Percentiles rank a stretch among this genome's conserved stretches.
phyloP scores from a whole-genome alignment of 2,888 invertebrate species.

The Apocheima hispidaria region DNA sequence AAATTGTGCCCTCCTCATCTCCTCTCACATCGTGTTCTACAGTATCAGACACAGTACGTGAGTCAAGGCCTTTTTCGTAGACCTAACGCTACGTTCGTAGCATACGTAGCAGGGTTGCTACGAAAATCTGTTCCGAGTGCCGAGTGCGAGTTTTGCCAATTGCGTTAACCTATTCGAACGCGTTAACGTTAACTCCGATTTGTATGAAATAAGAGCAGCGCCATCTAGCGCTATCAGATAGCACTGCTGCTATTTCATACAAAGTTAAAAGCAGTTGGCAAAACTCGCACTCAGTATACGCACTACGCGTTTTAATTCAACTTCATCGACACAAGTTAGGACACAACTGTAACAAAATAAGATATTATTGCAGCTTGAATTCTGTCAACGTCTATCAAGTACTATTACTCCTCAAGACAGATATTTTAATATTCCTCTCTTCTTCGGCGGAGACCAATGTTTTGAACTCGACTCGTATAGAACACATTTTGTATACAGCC shows the following conservation, averaged over 20 bases:
- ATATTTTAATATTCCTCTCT: constrained; percentile 78
- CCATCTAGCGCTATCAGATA: too few relatives aligned
- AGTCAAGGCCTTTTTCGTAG: constrained; percentile 20
- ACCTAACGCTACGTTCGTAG: constrained; percentile 10
- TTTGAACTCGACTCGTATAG: constrained; percentile 75
- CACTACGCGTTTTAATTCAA: neutral
- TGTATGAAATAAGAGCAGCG: too few relatives aligned
- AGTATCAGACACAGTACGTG: constrained; percentile 9
- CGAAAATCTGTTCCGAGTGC: neutral
- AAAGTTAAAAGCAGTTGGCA: too few relatives aligned
- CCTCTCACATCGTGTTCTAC: constrained; percentile 71
- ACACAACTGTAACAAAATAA: too few relatives aligned
- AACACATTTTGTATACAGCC: constrained; percentile 67
- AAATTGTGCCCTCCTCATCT: constrained; percentile 81
- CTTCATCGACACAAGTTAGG: too few relatives aligned
- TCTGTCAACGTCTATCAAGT: neutral
- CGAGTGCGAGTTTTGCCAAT: too few relatives aligned
- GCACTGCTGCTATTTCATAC: too few relatives aligned
- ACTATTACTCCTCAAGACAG: constrained; percentile 58
- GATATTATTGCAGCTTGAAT: neutral
- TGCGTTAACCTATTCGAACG: too few relatives aligned
- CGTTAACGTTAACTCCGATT: too few relatives aligned
- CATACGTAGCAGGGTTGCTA: constrained; percentile 14
- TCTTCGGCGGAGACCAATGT: constrained; percentile 71
- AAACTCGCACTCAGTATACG: too few relatives aligned